A percentile compares a stretch with the other conserved stretches of the same genome.
Evolutionary conservation across 2,797 vertebrate genomes (phyloP).

Genomic region (Chloroceryle amazona): DNA sequence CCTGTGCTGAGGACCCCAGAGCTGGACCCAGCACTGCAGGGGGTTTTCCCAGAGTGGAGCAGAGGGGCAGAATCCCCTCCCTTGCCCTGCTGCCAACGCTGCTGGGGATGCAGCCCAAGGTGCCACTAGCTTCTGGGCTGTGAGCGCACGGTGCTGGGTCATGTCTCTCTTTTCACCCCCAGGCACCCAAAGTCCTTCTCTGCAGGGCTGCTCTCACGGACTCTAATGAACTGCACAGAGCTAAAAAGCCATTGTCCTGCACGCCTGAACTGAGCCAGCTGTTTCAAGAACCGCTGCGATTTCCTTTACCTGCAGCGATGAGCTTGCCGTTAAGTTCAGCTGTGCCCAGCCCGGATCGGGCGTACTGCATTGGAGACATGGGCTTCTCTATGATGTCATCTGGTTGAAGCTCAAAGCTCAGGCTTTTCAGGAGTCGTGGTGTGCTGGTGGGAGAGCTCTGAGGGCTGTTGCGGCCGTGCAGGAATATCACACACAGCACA

Average conservation of each 20-base stretch:
- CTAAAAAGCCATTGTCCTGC: neutral
- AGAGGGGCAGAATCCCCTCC: neutral
- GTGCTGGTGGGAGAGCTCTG: conserved; percentile 95
- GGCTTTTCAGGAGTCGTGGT: conserved; percentile 94
- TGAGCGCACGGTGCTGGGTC: neutral
- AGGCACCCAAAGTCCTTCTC: neutral
- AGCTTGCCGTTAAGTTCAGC: conserved; percentile 89
- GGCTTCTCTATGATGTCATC: conserved; percentile 88
- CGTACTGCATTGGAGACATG: conserved; percentile 96
- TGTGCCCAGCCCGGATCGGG: conserved; percentile 94
- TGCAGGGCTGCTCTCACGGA: neutral
- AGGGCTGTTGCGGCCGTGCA: conserved; percentile 96
- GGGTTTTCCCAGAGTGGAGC: neutral
- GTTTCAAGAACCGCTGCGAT: rapidly evolving
- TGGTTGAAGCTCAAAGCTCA: conserved; percentile 93
- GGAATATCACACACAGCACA: conserved; percentile 94
- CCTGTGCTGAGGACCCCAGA: neutral
- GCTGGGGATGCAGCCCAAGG: neutral
- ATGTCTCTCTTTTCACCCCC: neutral
- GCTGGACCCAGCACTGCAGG: neutral
- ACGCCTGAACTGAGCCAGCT: rapidly evolving
- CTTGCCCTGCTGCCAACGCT: neutral
- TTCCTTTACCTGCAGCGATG: conserved; percentile 90
- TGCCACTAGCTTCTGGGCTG: neutral
- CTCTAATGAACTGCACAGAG: rapidly evolving